Conservation (phyloP, 2,797 vertebrate genomes). For the Neostethus bicornis region DNA sequence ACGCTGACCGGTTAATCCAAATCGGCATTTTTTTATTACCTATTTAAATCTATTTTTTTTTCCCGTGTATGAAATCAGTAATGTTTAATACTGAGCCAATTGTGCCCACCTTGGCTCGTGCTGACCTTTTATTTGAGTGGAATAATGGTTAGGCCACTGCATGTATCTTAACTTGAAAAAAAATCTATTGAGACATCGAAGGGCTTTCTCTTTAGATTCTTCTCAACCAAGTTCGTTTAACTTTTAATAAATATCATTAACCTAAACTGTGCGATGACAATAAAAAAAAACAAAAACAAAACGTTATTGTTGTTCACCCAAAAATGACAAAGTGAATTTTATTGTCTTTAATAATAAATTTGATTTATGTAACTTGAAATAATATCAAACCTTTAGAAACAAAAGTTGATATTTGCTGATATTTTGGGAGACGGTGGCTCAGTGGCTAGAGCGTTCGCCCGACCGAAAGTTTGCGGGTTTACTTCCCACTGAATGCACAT, state of each 20-base stretch:
- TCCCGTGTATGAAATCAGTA: too few species aligned
- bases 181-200: conserved; percentile 59
- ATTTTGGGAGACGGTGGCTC: too few species aligned
- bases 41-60: conserved; percentile 13
- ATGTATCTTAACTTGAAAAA: conserved; percentile 61
- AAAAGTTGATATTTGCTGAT: too few species aligned
- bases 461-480: too few species aligned
- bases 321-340: conserved; percentile 3
- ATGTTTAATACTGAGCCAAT: conserved; percentile 18
- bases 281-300: conserved; percentile 36
- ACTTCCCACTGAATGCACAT: too few species aligned
- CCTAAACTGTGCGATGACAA: conserved; percentile 55
- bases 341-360: not conserved
- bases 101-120: conserved; percentile 27
- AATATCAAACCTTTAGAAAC: too few species aligned
- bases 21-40: conserved; percentile 20
- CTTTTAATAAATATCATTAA: conserved; percentile 49
- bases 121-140: conserved; percentile 59
- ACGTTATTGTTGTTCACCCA: conserved; percentile 15
- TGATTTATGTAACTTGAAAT: too few species aligned
- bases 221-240: conserved; percentile 40
- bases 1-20: not conserved
- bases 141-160: conserved; percentile 60
- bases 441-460: too few species aligned
- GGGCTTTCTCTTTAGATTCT: conserved; percentile 46